Conservation (phyloP, 2,888 invertebrate genomes). For the Tridacna crocea region DNA sequence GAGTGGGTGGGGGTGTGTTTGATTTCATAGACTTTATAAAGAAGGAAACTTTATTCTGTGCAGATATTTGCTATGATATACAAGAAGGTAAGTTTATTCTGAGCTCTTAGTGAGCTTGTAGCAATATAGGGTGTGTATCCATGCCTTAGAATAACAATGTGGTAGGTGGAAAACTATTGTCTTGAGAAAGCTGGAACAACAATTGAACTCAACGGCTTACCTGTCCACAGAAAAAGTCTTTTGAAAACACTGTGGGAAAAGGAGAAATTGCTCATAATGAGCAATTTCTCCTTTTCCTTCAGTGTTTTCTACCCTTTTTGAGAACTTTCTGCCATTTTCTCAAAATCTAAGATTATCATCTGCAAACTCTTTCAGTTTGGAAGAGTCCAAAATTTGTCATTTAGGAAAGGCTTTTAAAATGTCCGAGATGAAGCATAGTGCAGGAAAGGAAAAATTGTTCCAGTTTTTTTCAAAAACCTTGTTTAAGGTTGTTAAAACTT, state of each 20-base stretch:
- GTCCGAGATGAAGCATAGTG: too few species aligned
- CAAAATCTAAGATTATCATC: too few species aligned
- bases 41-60: conserved; percentile 55
- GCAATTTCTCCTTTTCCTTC: too few species aligned
- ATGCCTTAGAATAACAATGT: not conserved
- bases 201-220: not conserved
- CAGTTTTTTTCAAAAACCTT: too few species aligned
- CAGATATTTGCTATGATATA: conserved; percentile 59
- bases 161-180: not conserved
- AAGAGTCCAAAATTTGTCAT: too few species aligned
- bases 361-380: too few species aligned
- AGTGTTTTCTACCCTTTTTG: too few species aligned
- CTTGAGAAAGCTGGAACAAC: not conserved
- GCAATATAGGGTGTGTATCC: not conserved
- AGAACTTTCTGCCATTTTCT: too few species aligned
- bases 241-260: not conserved
- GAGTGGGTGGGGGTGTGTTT: conserved; percentile 94
- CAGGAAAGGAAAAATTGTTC: too few species aligned
- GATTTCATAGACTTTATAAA: conserved; percentile 88
- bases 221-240: not conserved
- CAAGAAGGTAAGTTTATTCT: conserved; percentile 61
- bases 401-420: too few species aligned
- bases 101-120: not conserved
- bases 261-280: not conserved
- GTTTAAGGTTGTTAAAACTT: too few species aligned